These are phyloP conservation scores for Volucella bombylans DNA, from an alignment of 2,888 invertebrate genomes.

Conservation along the genomic window DNA sequence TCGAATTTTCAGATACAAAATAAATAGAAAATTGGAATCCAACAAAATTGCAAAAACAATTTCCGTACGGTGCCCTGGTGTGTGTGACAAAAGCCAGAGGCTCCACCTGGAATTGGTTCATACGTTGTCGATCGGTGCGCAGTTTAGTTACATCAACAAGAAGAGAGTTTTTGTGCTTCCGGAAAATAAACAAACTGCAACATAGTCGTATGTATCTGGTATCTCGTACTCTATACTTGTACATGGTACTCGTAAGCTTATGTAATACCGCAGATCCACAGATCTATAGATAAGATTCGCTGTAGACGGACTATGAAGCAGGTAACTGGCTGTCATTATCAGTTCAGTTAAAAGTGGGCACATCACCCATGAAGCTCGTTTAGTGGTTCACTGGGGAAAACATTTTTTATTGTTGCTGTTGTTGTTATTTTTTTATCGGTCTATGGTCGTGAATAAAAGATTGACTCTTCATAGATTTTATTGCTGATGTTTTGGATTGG, in stretches of 20 bases:
- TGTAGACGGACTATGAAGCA: constrained; percentile 22
- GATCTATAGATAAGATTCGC: neutral
- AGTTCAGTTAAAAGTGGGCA: constrained; percentile 38
- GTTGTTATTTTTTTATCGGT: neutral
- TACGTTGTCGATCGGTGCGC: neutral
- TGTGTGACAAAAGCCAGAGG: constrained; percentile 14
- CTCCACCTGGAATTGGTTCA: constrained; percentile 16
- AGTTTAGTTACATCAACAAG: constrained; percentile 26
- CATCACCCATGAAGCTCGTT: constrained; percentile 17
- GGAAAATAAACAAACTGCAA: constrained; percentile 40
- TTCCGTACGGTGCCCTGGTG: constrained; percentile 17
- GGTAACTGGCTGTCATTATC: constrained; percentile 24
- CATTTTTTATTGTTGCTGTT: constrained; percentile 7
- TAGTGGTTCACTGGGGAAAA: constrained; percentile 57
- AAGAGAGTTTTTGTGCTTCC: constrained; percentile 60
- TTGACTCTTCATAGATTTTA: constrained; percentile 18
- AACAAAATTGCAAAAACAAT: constrained; percentile 20
- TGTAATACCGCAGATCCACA: constrained; percentile 41
- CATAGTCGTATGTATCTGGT: neutral
- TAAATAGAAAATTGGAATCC: constrained; percentile 1
- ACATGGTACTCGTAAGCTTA: constrained; percentile 14
- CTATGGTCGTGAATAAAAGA: constrained; percentile 37
- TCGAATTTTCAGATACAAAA: neutral
- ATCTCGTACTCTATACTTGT: neutral
- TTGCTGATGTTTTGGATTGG: constrained; percentile 19